These are phyloP conservation scores for Spheniscus humboldti DNA, from an alignment of 2,797 vertebrate species.

Conservation along the genomic window DNA sequence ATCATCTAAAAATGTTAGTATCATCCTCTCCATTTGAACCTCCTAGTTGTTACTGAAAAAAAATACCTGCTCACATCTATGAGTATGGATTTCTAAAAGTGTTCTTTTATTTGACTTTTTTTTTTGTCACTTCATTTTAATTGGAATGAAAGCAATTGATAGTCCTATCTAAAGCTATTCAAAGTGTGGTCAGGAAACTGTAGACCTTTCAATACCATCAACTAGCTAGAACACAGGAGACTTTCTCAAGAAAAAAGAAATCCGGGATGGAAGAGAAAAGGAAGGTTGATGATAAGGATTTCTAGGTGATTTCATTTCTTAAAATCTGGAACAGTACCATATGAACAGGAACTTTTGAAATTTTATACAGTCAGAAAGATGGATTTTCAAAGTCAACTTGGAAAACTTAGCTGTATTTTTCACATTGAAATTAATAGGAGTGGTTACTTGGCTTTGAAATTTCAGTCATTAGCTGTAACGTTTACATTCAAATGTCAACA, in stretches of 20 bases:
- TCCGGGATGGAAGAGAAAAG: background rate
- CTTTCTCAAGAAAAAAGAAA: background rate
- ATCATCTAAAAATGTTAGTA: background rate
- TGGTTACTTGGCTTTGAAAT: background rate
- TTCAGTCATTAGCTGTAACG: background rate
- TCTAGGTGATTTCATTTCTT: background rate
- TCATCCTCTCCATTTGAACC: background rate
- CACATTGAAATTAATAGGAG: background rate
- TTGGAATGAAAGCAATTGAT: background rate
- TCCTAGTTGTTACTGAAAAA: background rate
- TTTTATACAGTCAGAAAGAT: background rate
- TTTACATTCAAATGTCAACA: background rate
- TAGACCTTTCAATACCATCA: background rate
- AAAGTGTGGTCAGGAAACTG: background rate
- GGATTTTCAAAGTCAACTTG: background rate
- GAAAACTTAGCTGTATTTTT: background rate
- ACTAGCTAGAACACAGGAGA: background rate
- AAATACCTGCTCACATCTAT: background rate
- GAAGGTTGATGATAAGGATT: background rate
- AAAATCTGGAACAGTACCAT: background rate
- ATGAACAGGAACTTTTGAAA: background rate
- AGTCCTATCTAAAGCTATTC: background rate
- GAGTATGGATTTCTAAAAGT: background rate
- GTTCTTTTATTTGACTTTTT: background rate
- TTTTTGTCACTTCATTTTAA: background rate